Base-by-base conservation (phyloP, 2,888 invertebrate species). In the Mesorhabditis sp. region DNA sequence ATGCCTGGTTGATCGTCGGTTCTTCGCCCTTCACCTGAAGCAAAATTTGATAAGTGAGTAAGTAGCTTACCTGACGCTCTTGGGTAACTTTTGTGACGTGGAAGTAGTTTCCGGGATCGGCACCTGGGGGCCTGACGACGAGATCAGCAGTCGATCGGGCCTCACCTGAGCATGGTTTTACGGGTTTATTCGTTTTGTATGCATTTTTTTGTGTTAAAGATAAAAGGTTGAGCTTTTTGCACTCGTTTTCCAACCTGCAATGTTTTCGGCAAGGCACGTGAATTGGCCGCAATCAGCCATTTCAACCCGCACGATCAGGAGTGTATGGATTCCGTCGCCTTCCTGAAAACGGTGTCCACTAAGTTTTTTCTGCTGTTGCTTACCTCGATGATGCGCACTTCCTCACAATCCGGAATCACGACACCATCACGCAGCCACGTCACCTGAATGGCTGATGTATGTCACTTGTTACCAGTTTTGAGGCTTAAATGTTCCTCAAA, bases 271-370 rank as follows among this genome's bases (percentile, higher is more conserved):
- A 67, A 95, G 91, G 61, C 89, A 89, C 50, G 94, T 93, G 88
- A 96, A 98, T 13, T 95, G 93, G 3, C 95, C 98, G n/a, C 94
- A 94, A 87, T 99, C 97, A 88, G 97, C 97, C 86, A 94, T 90
- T 86, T 95, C 95, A 5, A 89, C 89, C 89, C 94, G 94, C 78
- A 94, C 91, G 74, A 98, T 91, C 66, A 92, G 90, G 74, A 98
- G 88, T 69, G 93, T 91, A 77, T 89, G 88, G 61, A 82, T 83
- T 10, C 87, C 88, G 65, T 75, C 70, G 5, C 80, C 81, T 62
- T 83, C 78, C 82, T 82, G 65, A 73, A 77, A 72, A 6, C 10
- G 44, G n/a, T 45, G 15, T 69, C 45, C 15, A 6, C 44, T 43
- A 68, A 72, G 15, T 15, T 70, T 70, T 69, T 13, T 41, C 65